Evolutionary conservation across 1,140 invertebrate genomes (phyloP).

Genomic region (Pseudoatta argentina): DNA sequence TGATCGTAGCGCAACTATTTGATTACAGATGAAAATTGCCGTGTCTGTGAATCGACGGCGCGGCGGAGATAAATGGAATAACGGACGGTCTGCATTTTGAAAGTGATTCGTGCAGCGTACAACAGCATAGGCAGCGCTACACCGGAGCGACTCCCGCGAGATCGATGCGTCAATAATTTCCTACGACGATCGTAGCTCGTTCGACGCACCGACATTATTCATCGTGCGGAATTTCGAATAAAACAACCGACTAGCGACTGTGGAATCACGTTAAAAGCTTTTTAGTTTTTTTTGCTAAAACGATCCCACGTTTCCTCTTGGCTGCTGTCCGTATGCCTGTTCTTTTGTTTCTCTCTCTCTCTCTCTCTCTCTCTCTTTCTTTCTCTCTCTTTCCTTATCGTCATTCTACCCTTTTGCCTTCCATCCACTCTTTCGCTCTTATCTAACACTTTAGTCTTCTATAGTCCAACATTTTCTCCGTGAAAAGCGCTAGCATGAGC

Average conservation of each 20-base stretch:
- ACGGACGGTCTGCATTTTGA: conserved; percentile 39
- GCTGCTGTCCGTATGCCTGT: conserved; percentile 17
- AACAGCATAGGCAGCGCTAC: not conserved
- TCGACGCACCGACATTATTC: conserved; percentile 54
- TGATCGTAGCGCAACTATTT: not conserved
- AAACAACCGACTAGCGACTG: conserved; percentile 50
- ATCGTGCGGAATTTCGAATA: conserved; percentile 51
- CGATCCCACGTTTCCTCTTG: conserved; percentile 22
- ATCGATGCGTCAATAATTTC: conserved; percentile 62
- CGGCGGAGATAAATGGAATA: conserved; percentile 32
- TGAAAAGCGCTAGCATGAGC: conserved; percentile 3
- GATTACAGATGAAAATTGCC: conserved; percentile 8
- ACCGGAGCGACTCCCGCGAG: not conserved
- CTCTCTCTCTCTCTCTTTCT: conserved; percentile 1
- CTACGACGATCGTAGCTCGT: conserved; percentile 46
- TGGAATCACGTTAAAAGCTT: conserved; percentile 67
- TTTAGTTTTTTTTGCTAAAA: conserved; percentile 42
- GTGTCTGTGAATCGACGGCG: not conserved
- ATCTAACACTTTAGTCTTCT: conserved; percentile 11
- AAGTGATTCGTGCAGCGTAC: conserved; percentile 41
- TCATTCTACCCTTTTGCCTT: conserved; percentile 58
- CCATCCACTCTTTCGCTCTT: conserved; percentile 44
- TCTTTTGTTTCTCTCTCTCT: conserved; percentile 9
- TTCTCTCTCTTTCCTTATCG: not conserved
- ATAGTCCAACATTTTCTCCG: conserved; percentile 13